Base-by-base conservation (phyloP, 2,113 vertebrate species). In the Tricholaema leucomelas region DNA sequence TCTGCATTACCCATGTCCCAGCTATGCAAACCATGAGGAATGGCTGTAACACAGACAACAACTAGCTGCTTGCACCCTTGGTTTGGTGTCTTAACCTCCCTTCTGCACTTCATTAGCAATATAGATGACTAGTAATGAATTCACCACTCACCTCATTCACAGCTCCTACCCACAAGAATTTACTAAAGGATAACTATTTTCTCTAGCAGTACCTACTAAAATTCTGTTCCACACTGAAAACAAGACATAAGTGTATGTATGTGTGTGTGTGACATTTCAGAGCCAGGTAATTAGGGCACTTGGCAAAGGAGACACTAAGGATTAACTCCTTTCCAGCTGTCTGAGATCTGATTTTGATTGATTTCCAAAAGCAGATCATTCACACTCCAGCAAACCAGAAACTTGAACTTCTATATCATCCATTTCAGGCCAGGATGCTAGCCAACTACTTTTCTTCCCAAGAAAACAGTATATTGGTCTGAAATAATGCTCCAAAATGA, bases 361-460 rank as follows among this genome's bases (percentile, higher is more conserved):
- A 93, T 82, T 89, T 95, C 87, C 93, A 92, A 92, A 92, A 90
- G 85, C 56, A 95, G 75, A 91, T 93, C 91, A 80, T 31, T 81
- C 30, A 66, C 28, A 80, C 50, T 91, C 31, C n/a, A 60, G 33
- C 82, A 92, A 91, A 91, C 9, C 17, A 85, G 60, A 80, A 87
- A 91, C 52, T 30, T 89, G 67, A 81, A 76, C 40, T 60, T 85
- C 6, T 30, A 73, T 15, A n/a, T 56, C 82, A 76, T 19, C 19
- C 31, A 33, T 66, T 87, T 94, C 69, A 77, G 56, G 23, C 46
- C 82, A 87, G 64, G 55, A 85, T 83, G 56, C 17, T 63, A 83
- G 87, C 64, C 87, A 92, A 73, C 64, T 63, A 48, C 42, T 91
- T 91, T 77, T 87, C 66, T 74, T 90, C 72, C 25, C 69, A 82